Conservation (phyloP, 37 sponge, comb jelly and placozoan species). For the Crambe crambe region DNA sequence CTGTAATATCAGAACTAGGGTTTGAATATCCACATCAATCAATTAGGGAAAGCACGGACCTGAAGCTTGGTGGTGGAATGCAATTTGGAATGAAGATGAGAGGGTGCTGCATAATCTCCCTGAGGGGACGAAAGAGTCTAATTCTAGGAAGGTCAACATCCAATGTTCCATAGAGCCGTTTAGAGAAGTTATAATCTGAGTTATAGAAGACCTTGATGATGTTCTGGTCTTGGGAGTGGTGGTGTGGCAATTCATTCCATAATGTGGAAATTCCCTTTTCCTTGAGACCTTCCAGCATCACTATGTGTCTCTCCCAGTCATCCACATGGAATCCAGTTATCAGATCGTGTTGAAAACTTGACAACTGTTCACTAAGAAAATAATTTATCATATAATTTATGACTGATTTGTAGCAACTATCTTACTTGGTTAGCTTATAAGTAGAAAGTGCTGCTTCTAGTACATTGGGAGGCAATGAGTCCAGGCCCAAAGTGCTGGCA, state of each 20-base stretch:
- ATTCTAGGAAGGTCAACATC: constrained; percentile 79
- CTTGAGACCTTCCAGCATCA: constrained; percentile 84
- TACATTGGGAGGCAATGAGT: constrained; percentile 52
- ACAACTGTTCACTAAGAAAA: constrained; percentile 56
- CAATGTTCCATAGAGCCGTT: constrained; percentile 76
- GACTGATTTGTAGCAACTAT: no score
- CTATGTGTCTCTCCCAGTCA: constrained; percentile 71
- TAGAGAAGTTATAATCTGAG: constrained; percentile 77
- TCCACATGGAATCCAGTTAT: constrained; percentile 84
- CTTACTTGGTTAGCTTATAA: constrained; percentile 85
- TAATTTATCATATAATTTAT: no score
- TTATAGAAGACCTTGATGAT: constrained; percentile 71
- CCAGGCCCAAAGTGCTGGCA: constrained; percentile 54
- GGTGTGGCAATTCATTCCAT: constrained; percentile 76
- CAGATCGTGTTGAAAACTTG: constrained; percentile 19
- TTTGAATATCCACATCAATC: no score
- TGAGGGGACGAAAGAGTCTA: constrained; percentile 59
- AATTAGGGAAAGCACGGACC: no score
- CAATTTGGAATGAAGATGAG: constrained; percentile 52
- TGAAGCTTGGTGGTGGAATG: constrained; percentile 53
- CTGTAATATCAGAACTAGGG: no score
- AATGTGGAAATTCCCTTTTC: constrained; percentile 44
- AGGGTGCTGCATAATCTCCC: constrained; percentile 53
- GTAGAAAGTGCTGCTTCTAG: constrained; percentile 77
- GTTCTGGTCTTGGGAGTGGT: constrained; percentile 38